phyloP scores from a whole-genome alignment of 2,888 invertebrate genomes.

The Patella ulyssiponensis region DNA sequence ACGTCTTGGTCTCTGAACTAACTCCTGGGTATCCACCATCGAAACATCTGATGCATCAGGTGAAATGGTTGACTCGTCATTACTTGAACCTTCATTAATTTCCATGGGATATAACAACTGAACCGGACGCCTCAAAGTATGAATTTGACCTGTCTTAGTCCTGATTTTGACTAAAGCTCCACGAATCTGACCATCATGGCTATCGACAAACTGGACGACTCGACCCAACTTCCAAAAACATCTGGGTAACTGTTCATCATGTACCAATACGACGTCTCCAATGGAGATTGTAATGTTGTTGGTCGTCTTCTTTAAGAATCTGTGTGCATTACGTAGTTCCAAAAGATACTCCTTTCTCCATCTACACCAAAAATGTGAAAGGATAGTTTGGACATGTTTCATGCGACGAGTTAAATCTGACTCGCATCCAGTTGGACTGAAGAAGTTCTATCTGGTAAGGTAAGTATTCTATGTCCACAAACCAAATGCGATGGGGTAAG shows the following conservation, averaged over 20 bases:
- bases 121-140: not conserved
- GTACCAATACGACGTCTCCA: not conserved
- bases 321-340: not conserved
- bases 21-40: not conserved
- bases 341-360: no score
- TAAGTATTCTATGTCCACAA: conserved; percentile 12
- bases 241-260: not conserved
- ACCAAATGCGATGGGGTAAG: conserved; percentile 21
- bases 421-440: not conserved
- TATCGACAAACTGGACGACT: not conserved
- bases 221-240: conserved; percentile 1
- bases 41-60: not conserved
- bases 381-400: no score
- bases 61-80: not conserved
- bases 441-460: conserved; percentile 13
- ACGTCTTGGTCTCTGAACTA: not conserved
- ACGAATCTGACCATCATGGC: not conserved
- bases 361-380: no score
- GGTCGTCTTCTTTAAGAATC: not conserved
- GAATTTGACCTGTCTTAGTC: not conserved
- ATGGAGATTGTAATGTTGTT: not conserved
- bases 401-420: no score
- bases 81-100: not conserved
- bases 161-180: conserved; percentile 8
- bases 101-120: not conserved